A percentile compares a stretch with the other conserved stretches of the same genome.
Conservation (phyloP, 2,888 invertebrate genomes). For the Sussaba pulchella region DNA sequence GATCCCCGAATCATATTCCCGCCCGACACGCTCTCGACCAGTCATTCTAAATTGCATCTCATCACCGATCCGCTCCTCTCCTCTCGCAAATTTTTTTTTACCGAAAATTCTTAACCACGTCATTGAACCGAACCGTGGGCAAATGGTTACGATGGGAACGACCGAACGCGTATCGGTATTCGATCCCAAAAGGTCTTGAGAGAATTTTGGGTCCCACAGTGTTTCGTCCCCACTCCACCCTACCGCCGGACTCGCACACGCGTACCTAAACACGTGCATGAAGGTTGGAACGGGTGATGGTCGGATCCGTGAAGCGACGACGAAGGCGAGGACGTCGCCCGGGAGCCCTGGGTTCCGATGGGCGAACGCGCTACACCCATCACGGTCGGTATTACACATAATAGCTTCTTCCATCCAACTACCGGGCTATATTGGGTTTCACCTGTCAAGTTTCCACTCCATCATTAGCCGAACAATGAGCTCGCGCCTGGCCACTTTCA, state of each 20-base stretch:
- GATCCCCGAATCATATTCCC: too few species aligned
- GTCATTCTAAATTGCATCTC: too few species aligned
- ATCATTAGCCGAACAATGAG: slow-evolving; percentile 82
- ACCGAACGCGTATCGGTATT: background rate
- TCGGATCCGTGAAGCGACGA: slow-evolving; percentile 65
- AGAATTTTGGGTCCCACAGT: slow-evolving; percentile 68
- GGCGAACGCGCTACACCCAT: slow-evolving; percentile 19
- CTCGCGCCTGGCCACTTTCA: slow-evolving; percentile 73
- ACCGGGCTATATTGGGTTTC: slow-evolving; percentile 79
- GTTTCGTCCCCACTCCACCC: too few species aligned
- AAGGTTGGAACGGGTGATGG: slow-evolving; percentile 60
- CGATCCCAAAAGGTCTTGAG: slow-evolving; percentile 74
- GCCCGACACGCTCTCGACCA: too few species aligned
- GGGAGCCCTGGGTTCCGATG: slow-evolving; percentile 27
- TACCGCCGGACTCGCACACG: slow-evolving; percentile 47
- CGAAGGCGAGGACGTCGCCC: slow-evolving; percentile 65
- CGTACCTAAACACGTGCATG: background rate
- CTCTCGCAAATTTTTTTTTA: background rate
- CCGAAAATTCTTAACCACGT: background rate
- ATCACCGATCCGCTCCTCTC: too few species aligned
- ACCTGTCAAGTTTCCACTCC: slow-evolving; percentile 83
- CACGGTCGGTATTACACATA: background rate
- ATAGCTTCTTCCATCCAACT: slow-evolving; percentile 14
- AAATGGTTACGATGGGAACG: slow-evolving; percentile 24
- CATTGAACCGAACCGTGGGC: background rate